Percentiles rank a stretch among this genome's conserved stretches.
These are phyloP conservation scores for Siniperca undulata DNA, from an alignment of 2,797 vertebrate species.

Conservation along the genomic window DNA sequence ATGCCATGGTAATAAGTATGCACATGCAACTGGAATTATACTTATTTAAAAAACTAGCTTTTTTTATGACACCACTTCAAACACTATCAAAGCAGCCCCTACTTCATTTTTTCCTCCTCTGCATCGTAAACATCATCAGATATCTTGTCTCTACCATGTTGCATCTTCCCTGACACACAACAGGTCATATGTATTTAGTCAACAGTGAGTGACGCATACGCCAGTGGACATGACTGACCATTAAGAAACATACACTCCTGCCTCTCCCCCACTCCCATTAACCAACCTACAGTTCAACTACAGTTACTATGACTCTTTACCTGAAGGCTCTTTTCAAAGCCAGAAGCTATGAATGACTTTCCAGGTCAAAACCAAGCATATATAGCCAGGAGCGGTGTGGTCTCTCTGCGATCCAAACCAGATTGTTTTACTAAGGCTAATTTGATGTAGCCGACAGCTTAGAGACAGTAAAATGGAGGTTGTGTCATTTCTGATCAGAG, in stretches of 20 bases:
- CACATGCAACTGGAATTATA: constrained; percentile 2
- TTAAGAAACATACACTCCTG: neutral
- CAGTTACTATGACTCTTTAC: constrained; percentile 39
- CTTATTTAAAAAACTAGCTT: constrained; percentile 4
- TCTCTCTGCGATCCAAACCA: constrained; percentile 24
- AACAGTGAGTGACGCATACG: constrained; percentile 39
- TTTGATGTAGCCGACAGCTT: constrained; percentile 48
- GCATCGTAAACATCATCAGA: neutral
- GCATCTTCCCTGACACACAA: constrained; percentile 1
- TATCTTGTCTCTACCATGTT: neutral
- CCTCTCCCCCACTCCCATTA: neutral
- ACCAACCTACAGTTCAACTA: constrained; percentile 7
- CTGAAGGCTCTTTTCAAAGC: constrained; percentile 37
- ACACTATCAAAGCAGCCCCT: neutral
- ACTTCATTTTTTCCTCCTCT: neutral
- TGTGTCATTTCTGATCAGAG: constrained; percentile 53
- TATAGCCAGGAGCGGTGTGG: constrained; percentile 27
- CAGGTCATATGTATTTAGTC: constrained; percentile 37
- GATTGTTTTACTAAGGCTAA: constrained; percentile 41
- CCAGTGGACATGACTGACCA: neutral
- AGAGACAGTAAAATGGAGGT: constrained; percentile 27
- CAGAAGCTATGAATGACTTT: constrained; percentile 43
- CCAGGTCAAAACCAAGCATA: constrained; percentile 42
- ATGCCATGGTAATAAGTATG: constrained; percentile 2
- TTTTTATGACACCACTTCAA: neutral